A percentile compares a stretch with the other conserved stretches of the same genome.
Conservation (phyloP, 2,888 invertebrate species). For the Pecten maximus region DNA sequence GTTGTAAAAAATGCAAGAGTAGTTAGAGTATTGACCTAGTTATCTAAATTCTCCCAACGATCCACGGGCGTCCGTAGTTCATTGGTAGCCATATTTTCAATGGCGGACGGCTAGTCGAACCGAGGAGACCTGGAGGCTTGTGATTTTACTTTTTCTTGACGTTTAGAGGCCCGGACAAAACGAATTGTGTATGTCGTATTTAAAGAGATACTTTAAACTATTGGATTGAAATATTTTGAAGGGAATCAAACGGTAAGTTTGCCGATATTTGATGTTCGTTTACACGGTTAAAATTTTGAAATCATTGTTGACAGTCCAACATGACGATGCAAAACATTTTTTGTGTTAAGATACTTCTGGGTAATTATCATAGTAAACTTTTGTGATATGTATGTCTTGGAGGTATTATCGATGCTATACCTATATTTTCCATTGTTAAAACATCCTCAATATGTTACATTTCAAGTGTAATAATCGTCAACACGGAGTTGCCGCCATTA, state of each 20-base stretch:
- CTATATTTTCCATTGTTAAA: background rate
- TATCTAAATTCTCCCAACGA: slow-evolving; percentile 71
- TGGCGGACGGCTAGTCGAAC: slow-evolving; percentile 57
- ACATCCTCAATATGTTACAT: background rate
- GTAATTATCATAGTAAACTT: background rate
- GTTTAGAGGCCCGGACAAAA: slow-evolving; percentile 51
- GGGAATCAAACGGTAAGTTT: slow-evolving; percentile 26
- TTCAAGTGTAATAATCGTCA: slow-evolving; percentile 3
- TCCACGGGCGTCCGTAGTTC: slow-evolving; percentile 69
- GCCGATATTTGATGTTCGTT: slow-evolving; percentile 22
- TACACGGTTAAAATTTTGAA: slow-evolving; percentile 23
- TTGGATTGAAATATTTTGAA: slow-evolving; percentile 39
- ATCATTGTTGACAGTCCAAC: slow-evolving; percentile 28
- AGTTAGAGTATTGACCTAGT: background rate
- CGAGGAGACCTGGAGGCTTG: slow-evolving; percentile 42
- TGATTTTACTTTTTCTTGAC: slow-evolving; percentile 45
- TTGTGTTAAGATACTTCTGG: background rate
- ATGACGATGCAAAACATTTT: slow-evolving; percentile 25
- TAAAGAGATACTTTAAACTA: slow-evolving; percentile 37
- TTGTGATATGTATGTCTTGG: background rate
- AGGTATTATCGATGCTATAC: background rate
- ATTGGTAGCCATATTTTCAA: slow-evolving; percentile 74
- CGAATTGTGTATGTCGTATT: slow-evolving; percentile 55
- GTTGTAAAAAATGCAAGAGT: background rate
- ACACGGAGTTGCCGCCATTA: slow-evolving; percentile 19